phyloP scores from a whole-genome alignment of 2,113 vertebrate species.

The Perccottus glenii region DNA sequence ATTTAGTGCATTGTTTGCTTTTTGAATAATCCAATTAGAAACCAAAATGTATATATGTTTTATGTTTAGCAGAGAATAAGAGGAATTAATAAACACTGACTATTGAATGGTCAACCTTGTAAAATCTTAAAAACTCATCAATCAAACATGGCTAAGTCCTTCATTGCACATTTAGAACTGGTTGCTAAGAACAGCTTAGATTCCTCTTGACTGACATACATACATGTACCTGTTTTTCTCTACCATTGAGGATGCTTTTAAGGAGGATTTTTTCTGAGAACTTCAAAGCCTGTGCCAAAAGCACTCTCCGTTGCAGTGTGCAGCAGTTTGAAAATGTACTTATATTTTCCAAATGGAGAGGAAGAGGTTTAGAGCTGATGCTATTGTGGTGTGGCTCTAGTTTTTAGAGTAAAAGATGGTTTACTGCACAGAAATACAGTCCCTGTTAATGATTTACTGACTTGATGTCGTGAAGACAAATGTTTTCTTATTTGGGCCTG shows the following conservation, averaged over 20 bases:
- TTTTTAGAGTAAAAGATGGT: conserved; percentile 42
- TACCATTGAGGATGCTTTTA: conserved; percentile 77
- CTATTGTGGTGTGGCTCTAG: conserved; percentile 68
- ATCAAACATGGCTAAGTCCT: conserved; percentile 50
- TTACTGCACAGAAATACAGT: conserved; percentile 51
- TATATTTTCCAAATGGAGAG: conserved; percentile 82
- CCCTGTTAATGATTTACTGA: conserved; percentile 52
- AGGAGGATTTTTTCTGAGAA: conserved; percentile 77
- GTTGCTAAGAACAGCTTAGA: conserved; percentile 53
- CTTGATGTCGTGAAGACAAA: conserved; percentile 43
- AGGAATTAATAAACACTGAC: not conserved
- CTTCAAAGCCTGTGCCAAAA: conserved; percentile 80
- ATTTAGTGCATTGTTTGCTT: too few species aligned
- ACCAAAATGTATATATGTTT: not conserved
- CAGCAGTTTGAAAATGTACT: conserved; percentile 76
- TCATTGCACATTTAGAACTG: conserved; percentile 49
- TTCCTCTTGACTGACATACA: conserved; percentile 70
- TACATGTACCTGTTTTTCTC: conserved; percentile 64
- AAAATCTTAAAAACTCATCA: conserved; percentile 28
- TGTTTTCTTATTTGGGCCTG: conserved; percentile 35
- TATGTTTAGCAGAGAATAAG: not conserved
- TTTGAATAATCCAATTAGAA: too few species aligned
- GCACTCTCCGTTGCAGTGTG: conserved; percentile 73
- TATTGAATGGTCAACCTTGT: not conserved
- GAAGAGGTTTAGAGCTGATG: conserved; percentile 76